Evolutionary conservation across 2,888 invertebrate species (phyloP).

Genomic region (Amphipyra berbera): DNA sequence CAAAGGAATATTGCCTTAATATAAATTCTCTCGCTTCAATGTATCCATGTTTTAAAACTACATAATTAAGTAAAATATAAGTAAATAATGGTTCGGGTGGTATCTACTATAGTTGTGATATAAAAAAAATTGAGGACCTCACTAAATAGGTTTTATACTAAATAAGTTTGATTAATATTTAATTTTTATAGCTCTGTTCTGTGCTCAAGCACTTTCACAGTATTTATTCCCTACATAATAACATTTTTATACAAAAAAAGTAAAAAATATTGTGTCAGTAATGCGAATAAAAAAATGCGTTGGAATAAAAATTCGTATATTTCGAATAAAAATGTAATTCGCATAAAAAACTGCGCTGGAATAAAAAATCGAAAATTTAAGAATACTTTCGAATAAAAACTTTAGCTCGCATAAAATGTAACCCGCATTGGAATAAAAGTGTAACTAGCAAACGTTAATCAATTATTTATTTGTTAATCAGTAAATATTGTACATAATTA

Average conservation of each 20-base stretch:
- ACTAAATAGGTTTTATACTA: slow-evolving; percentile 46
- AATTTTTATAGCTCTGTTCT: slow-evolving; percentile 10
- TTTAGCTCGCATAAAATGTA: slow-evolving; percentile 12
- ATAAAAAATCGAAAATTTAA: neutral
- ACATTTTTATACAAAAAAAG: neutral
- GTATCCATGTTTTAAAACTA: slow-evolving; percentile 19
- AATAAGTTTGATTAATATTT: slow-evolving; percentile 13
- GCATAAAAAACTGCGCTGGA: neutral
- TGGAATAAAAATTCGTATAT: neutral
- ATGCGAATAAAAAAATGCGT: neutral
- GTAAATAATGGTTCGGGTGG: slow-evolving; percentile 19
- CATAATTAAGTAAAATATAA: slow-evolving; percentile 11
- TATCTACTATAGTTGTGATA: slow-evolving; percentile 44
- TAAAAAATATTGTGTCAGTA: neutral
- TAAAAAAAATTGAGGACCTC: slow-evolving; percentile 49
- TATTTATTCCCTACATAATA: slow-evolving; percentile 19
- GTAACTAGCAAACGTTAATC: slow-evolving; percentile 5
- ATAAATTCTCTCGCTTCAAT: no score
- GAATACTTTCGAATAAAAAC: slow-evolving; percentile 2
- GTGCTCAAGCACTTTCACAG: slow-evolving; percentile 18
- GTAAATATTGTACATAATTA: slow-evolving; percentile 5
- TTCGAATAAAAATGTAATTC: slow-evolving; percentile 1
- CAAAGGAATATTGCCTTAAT: no score
- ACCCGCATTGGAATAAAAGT: slow-evolving; percentile 2
- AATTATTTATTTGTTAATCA: slow-evolving; percentile 8